Conservation (phyloP, 2,888 invertebrate genomes). For the Spisula subtruncata region DNA sequence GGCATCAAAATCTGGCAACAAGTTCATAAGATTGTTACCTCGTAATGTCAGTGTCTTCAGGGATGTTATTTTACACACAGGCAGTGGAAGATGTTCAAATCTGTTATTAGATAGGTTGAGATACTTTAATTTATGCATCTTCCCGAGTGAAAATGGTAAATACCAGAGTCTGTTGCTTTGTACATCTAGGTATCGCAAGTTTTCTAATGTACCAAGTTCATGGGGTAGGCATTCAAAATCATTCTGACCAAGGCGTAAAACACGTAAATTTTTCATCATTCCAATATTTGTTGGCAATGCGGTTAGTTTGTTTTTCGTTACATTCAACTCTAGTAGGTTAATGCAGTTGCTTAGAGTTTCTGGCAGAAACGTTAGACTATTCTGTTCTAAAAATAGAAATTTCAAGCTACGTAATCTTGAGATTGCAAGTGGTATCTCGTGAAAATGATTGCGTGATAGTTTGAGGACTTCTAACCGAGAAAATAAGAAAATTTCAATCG, state of each 20-base stretch:
- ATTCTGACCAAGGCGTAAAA: slow-evolving; percentile 82
- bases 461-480: slow-evolving; percentile 82
- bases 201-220: slow-evolving; percentile 82
- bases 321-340: slow-evolving; percentile 79
- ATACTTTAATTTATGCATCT: slow-evolving; percentile 79
- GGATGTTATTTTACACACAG: slow-evolving; percentile 79
- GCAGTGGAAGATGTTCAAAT: slow-evolving; percentile 84
- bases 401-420: slow-evolving; percentile 81
- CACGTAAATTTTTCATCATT: slow-evolving; percentile 67
- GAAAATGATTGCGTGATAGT: slow-evolving; percentile 82
- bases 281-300: slow-evolving; percentile 78
- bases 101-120: slow-evolving; percentile 84
- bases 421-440: slow-evolving; percentile 80
- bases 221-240: slow-evolving; percentile 84
- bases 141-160: slow-evolving; percentile 83
- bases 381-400: slow-evolving; percentile 80
- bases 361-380: slow-evolving; percentile 80
- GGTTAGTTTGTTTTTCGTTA: slow-evolving; percentile 80
- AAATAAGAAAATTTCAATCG: slow-evolving; percentile 81
- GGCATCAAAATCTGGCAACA: slow-evolving; percentile 84
- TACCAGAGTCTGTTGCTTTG: slow-evolving; percentile 85
- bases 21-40: slow-evolving; percentile 81
- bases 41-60: slow-evolving; percentile 76
- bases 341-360: slow-evolving; percentile 85
- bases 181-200: slow-evolving; percentile 82